Percentiles rank a stretch among this genome's conserved stretches.
phyloP scores from a whole-genome alignment of 2,113 vertebrate species.

The Greenwoodochromis staneri region DNA sequence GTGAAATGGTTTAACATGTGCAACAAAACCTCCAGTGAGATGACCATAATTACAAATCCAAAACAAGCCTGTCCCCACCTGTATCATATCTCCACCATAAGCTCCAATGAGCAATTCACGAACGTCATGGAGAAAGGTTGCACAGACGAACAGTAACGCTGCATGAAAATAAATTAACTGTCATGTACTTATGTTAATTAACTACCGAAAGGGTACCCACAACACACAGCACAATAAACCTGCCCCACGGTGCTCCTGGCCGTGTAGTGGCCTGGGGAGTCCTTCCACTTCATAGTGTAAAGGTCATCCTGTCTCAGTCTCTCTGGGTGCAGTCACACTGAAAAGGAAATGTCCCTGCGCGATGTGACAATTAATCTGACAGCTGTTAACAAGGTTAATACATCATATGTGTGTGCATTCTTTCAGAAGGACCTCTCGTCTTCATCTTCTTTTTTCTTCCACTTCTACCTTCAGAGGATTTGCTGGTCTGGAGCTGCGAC shows the following conservation, averaged over 20 bases:
- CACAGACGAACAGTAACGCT: not conserved
- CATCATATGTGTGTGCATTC: not conserved
- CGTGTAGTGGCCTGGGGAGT: slow-evolving; percentile 1
- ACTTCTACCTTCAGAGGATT: not conserved
- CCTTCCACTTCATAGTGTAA: slow-evolving; percentile 13
- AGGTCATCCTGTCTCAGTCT: slow-evolving; percentile 34
- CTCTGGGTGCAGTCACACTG: not conserved
- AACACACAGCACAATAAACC: not conserved
- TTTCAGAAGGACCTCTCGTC: not conserved
- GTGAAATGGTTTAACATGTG: slow-evolving; percentile 36
- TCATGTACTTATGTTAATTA: slow-evolving; percentile 34
- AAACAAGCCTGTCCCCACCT: not conserved
- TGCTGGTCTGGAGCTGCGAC: slow-evolving; percentile 2
- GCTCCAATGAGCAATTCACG: not conserved
- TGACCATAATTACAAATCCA: slow-evolving; percentile 14
- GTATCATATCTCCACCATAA: not conserved
- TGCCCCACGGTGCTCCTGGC: not conserved
- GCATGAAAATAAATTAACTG: slow-evolving; percentile 31
- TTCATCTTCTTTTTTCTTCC: not conserved
- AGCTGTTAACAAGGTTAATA: slow-evolving; percentile 52
- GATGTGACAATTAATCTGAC: slow-evolving; percentile 53
- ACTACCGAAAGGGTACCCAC: slow-evolving; percentile 11
- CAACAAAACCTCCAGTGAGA: slow-evolving; percentile 2
- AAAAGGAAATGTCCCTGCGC: slow-evolving; percentile 33
- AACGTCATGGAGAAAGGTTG: not conserved